Conservation (phyloP, 2,797 vertebrate genomes). For the Euthynnus affinis region DNA sequence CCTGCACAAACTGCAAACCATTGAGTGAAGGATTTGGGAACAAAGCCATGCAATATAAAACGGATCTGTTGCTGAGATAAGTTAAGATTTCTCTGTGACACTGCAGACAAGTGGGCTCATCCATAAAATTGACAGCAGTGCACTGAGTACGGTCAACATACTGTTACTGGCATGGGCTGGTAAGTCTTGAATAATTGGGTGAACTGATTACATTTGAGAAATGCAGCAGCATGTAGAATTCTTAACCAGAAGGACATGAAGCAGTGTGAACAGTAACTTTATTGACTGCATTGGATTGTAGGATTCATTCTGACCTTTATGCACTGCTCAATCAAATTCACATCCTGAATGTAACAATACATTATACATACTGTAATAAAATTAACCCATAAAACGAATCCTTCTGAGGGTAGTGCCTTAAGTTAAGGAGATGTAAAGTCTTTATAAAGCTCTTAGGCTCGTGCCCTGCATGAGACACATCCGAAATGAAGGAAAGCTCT, state of each 20-base stretch:
- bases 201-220: neutral
- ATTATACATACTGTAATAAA: no score
- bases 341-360: neutral
- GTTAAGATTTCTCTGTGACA: slow-evolving; percentile 26
- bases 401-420: neutral
- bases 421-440: neutral
- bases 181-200: neutral
- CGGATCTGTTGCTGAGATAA: slow-evolving; percentile 21
- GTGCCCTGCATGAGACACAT: slow-evolving; percentile 1
- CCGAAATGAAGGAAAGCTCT: slow-evolving; percentile 12
- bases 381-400: no score
- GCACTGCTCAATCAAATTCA: neutral
- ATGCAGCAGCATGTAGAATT: neutral
- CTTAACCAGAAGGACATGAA: neutral
- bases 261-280: neutral
- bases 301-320: neutral
- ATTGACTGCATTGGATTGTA: neutral
- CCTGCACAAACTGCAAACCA: slow-evolving; percentile 3
- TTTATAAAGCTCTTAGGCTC: neutral
- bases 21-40: slow-evolving; percentile 29
- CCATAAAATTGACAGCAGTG: slow-evolving; percentile 48
- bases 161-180: neutral
- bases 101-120: slow-evolving; percentile 31
- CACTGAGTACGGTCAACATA: slow-evolving; percentile 21
- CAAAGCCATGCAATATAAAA: slow-evolving; percentile 41